Evolutionary conservation across 2,797 vertebrate genomes (phyloP).

Genomic region (Gymnoscopelus microlampas): DNA sequence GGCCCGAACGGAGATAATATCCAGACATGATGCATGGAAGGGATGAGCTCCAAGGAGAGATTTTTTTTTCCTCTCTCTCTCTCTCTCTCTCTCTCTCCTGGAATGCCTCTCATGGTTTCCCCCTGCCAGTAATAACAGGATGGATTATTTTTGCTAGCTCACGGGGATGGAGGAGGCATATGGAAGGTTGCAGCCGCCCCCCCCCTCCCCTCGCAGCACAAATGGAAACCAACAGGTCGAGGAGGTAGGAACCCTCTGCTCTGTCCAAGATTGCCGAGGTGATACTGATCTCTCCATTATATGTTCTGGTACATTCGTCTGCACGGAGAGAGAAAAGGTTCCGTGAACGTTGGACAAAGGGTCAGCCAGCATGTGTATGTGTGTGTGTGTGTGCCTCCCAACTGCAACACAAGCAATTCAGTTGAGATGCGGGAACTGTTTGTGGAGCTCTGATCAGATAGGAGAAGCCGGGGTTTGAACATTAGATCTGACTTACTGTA

Average conservation of each 20-base stretch:
- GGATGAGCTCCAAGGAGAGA: slow-evolving; percentile 32
- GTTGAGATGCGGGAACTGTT: slow-evolving; percentile 46
- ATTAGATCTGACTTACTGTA: slow-evolving; percentile 40
- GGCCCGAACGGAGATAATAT: slow-evolving; percentile 10
- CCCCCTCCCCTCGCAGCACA: slow-evolving; percentile 30
- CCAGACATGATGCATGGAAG: slow-evolving; percentile 15
- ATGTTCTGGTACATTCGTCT: slow-evolving; percentile 58
- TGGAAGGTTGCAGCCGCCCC: slow-evolving; percentile 37
- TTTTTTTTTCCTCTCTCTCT: neutral
- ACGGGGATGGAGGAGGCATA: slow-evolving; percentile 52
- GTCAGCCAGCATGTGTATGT: slow-evolving; percentile 42
- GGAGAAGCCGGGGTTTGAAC: slow-evolving; percentile 54
- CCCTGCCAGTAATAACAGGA: slow-evolving; percentile 68
- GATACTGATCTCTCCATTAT: slow-evolving; percentile 56
- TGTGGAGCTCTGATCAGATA: slow-evolving; percentile 56
- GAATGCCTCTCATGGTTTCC: slow-evolving; percentile 44
- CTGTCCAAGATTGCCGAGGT: slow-evolving; percentile 56
- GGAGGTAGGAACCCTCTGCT: slow-evolving; percentile 60
- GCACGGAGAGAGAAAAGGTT: slow-evolving; percentile 33
- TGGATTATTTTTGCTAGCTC: slow-evolving; percentile 46
- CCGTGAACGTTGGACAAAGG: slow-evolving; percentile 56
- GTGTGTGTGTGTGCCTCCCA: slow-evolving; percentile 47
- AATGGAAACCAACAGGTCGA: slow-evolving; percentile 68
- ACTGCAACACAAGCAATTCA: slow-evolving; percentile 54
- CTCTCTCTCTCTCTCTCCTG: slow-evolving; percentile 14